These are phyloP conservation scores for Drosophila insularis DNA, from an alignment of 1,140 invertebrate genomes.

Conservation along the genomic window DNA sequence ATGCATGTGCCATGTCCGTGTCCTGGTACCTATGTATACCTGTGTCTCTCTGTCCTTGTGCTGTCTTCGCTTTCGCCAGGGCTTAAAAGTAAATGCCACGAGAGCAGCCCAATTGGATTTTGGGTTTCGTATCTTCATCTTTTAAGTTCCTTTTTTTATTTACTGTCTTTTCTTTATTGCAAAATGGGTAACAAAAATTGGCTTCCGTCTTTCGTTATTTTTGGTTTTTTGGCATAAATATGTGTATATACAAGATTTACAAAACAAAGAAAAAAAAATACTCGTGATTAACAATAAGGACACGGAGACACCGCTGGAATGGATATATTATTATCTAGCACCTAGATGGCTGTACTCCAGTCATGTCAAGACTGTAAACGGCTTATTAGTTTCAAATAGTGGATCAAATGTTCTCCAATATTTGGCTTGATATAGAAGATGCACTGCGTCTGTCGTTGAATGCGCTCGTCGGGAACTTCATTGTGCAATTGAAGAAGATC, in stretches of 20 bases:
- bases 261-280: constrained; percentile 30
- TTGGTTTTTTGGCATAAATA: constrained; percentile 49
- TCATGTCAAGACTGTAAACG: constrained; percentile 44
- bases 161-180: constrained; percentile 45
- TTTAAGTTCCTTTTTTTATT: constrained; percentile 24
- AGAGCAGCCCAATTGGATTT: constrained; percentile 23
- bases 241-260: constrained; percentile 16
- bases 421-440: constrained; percentile 71
- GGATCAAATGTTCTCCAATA: constrained; percentile 68
- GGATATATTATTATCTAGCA: constrained; percentile 24
- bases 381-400: constrained; percentile 67
- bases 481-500: constrained; percentile 62
- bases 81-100: constrained; percentile 21
- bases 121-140: constrained; percentile 6
- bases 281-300: constrained; percentile 25
- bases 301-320: constrained; percentile 23
- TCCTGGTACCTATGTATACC: not conserved
- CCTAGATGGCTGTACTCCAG: constrained; percentile 18
- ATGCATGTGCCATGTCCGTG: constrained; percentile 45
- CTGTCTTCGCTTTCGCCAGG: not conserved
- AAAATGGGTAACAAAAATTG: constrained; percentile 52
- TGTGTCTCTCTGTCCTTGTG: constrained; percentile 21
- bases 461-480: constrained; percentile 31
- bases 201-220: constrained; percentile 27
- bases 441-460: constrained; percentile 61